Evolutionary conservation across 2,888 invertebrate genomes (phyloP), one percentile per base, ranked within the genome.

Genomic region (Lampropteryx suffumata): DNA sequence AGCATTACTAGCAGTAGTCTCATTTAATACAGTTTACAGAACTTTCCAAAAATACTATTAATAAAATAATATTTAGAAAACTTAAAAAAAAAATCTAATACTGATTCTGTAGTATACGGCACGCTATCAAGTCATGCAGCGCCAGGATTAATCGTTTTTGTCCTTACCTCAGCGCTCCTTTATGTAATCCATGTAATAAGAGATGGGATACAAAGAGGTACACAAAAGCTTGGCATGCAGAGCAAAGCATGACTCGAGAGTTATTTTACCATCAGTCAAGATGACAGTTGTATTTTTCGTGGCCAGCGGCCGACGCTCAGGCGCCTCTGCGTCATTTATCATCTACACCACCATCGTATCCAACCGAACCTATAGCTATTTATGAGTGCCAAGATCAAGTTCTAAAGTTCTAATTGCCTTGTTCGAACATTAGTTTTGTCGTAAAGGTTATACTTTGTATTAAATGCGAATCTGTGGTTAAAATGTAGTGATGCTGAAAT

Each of bases 281-380:
- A 90, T 88, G 88, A 87, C 84, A 89, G 82, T 84, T 78, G 82
- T 84, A 84, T 90, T 88, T 90, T 90, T 86, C 84, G 84, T 79
- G 85, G 75, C 79, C 82, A 84, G 73, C 79, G 80, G 78, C 81
- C 84, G 88, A 79, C 86, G 82, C 71, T 73, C 68, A 73, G 85
- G 83, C 87, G 89, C 86, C 79, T 79, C 64, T 47, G 57, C 70
- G 69, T 87, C 87, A 79, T 89, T 88, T 86, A 86, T 90, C 86
- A 90, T 88, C 76, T 73, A 78, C 76, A 79, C 71, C 66, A 71
- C 73, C 71, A 72, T 71, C 70, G 68, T 73, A 75, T 76, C 77
- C n/a, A n/a, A n/a, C n/a, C 76, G 73, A 74, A 62, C 75, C 76
- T 75, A 79, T 76, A 77, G 67, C 81, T 82, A 82, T 83, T 80